Evolutionary conservation across 2,888 invertebrate species (phyloP), one percentile per base, ranked within the genome.

Genomic region (Caenorhabditis imperialis): DNA sequence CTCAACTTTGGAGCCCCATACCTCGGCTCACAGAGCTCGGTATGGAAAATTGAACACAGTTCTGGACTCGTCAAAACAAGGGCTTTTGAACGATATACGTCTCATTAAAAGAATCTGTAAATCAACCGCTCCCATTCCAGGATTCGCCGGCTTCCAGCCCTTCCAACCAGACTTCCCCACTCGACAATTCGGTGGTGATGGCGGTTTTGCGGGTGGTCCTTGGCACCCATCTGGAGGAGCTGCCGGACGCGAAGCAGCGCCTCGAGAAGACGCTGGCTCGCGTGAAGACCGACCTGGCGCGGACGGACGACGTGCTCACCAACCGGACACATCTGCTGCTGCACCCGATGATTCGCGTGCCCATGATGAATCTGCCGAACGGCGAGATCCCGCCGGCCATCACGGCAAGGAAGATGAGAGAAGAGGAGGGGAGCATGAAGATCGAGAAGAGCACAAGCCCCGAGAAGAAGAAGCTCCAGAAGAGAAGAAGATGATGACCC

Each of bases 141-240:
- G 61, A 33, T 70, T 75, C 40, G 70, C 50, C 23, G 65, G 65
- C 14, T 75, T 65, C 63, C 47, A 54, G 51, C 70, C 70, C 10
- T 71, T 63, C 63, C 75, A 75, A 60, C 70, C 75, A 37, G 63
- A 70, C 51, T 67, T 53, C 51, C 61, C 62, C 37, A 54, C 65
- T 47, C 45, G 72, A 63, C 50, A 30, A 60, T 70, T 75, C 75
- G 75, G 75, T 75, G 61, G 70, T 75, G 37, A 51, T 63, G 70
- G 75, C 70, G 65, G 75, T 75, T 61, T 62, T 75, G 55, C 67
- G 75, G 50, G 75, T 75, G 58, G 70, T 71, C 65, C 70, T 75
- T 70, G 75, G 75, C 42, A 71, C 51, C 50, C 44, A 71, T 23
- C 75, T 75, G 40, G 54, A 75, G 40, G 75, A 70, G 14, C 75